Conservation (phyloP, 1,140 invertebrate species). For the Linepithema humile region DNA sequence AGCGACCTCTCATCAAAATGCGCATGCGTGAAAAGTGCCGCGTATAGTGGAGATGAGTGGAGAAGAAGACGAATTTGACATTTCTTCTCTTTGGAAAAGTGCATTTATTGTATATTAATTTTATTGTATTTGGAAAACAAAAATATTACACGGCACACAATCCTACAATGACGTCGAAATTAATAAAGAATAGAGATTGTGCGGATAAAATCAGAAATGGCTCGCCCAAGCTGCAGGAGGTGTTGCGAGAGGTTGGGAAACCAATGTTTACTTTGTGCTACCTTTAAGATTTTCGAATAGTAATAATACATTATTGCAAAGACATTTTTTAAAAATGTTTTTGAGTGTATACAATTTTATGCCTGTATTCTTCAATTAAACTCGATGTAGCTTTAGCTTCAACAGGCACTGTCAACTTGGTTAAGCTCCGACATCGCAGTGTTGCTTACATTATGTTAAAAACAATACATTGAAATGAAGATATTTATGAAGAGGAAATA, state of each 20-base stretch:
- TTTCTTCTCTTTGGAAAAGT: background rate
- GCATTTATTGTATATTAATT: background rate
- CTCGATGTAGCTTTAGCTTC: too few species aligned
- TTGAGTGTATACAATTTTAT: background rate
- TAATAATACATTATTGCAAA: background rate
- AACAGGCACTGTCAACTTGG: background rate
- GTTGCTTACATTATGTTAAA: too few species aligned
- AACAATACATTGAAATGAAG: too few species aligned
- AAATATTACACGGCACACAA: constrained; percentile 72
- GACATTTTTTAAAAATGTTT: background rate
- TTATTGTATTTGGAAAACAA: background rate
- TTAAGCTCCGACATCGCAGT: too few species aligned
- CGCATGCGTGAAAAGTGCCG: too few species aligned
- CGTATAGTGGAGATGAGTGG: too few species aligned
- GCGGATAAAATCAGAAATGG: constrained; percentile 78
- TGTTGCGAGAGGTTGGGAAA: constrained; percentile 80
- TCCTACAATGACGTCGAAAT: constrained; percentile 68
- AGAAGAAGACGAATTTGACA: too few species aligned
- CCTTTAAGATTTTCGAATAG: constrained; percentile 1
- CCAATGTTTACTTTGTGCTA: background rate
- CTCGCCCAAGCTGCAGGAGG: constrained; percentile 80
- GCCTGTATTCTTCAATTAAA: background rate
- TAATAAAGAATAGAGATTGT: constrained; percentile 74
- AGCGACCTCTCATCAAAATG: too few species aligned
- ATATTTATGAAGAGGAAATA: too few species aligned